A percentile compares a stretch with the other conserved stretches of the same genome.
Evolutionary conservation across 2,113 vertebrate species (phyloP).

Genomic region (Ursus arctos): DNA sequence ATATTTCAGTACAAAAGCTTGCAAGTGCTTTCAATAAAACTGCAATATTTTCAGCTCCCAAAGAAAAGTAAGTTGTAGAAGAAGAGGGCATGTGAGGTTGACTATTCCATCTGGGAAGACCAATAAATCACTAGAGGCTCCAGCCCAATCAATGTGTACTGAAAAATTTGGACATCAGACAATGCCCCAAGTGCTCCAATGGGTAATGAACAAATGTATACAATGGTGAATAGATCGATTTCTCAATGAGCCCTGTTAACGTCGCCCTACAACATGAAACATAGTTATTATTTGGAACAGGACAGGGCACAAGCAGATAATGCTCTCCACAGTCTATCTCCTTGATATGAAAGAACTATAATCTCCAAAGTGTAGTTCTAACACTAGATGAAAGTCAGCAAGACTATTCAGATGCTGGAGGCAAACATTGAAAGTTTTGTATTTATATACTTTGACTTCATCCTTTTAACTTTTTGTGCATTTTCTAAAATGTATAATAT

Average conservation of each 20-base stretch:
- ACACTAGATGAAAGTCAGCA: not conserved
- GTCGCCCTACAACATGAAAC: not conserved
- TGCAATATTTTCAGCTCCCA: not conserved
- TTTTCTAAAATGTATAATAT: not conserved
- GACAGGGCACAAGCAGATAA: not conserved
- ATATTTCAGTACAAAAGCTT: not conserved
- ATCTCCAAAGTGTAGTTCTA: not conserved
- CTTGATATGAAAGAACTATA: not conserved
- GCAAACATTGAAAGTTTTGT: not conserved
- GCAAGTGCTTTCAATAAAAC: not conserved
- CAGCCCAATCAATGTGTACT: conserved; percentile 13
- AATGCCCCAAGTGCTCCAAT: not conserved
- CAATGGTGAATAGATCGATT: not conserved
- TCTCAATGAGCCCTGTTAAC: conserved; percentile 46
- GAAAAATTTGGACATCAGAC: not conserved
- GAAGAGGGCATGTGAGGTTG: conserved; percentile 9
- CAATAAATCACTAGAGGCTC: not conserved
- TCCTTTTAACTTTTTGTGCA: not conserved
- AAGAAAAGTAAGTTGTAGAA: not conserved
- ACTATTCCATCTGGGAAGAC: not conserved
- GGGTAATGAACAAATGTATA: conserved; percentile 25
- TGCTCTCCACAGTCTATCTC: not conserved
- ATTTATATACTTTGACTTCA: conserved; percentile 25
- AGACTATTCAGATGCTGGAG: not conserved
- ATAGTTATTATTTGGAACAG: not conserved